phyloP scores from a whole-genome alignment of 2,888 invertebrate species.

The Seira musarum region DNA sequence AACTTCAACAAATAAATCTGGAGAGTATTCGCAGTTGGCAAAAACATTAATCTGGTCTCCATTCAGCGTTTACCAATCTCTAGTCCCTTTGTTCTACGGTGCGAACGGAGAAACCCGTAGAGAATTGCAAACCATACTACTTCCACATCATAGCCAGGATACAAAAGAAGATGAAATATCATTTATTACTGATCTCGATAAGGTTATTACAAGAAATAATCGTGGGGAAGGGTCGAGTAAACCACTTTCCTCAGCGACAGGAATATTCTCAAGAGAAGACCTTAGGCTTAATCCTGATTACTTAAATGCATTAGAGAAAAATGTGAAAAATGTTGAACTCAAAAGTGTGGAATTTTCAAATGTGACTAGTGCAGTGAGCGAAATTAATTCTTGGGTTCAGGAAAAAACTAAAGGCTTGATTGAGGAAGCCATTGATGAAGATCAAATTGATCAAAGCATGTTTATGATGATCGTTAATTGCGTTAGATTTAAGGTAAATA shows the following conservation, averaged over 20 bases:
- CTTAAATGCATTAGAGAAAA: constrained; percentile 1
- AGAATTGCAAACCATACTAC: neutral
- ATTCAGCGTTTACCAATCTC: constrained; percentile 30
- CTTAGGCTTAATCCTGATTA: constrained; percentile 17
- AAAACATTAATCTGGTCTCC: constrained; percentile 37
- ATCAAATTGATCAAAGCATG: constrained; percentile 17
- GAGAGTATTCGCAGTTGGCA: too few species aligned
- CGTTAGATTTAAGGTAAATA: constrained; percentile 38
- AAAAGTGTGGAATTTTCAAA: constrained; percentile 26
- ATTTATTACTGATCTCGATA: neutral
- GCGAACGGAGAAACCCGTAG: constrained; percentile 18
- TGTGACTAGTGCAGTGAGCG: neutral
- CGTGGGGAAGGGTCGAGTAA: neutral
- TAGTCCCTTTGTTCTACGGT: constrained; percentile 29
- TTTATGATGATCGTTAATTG: constrained; percentile 43
- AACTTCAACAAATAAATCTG: too few species aligned
- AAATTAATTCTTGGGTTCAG: constrained; percentile 27
- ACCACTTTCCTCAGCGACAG: constrained; percentile 27
- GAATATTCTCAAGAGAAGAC: constrained; percentile 21
- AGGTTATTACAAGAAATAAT: neutral
- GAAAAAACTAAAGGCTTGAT: constrained; percentile 30
- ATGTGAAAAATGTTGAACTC: constrained; percentile 26
- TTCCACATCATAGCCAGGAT: neutral
- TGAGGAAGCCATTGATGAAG: constrained; percentile 6
- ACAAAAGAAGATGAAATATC: too few species aligned